Percentiles rank a stretch among this genome's conserved stretches.
Conservation (phyloP, 2,797 vertebrate genomes). For the Poeciliopsis presidionis region DNA sequence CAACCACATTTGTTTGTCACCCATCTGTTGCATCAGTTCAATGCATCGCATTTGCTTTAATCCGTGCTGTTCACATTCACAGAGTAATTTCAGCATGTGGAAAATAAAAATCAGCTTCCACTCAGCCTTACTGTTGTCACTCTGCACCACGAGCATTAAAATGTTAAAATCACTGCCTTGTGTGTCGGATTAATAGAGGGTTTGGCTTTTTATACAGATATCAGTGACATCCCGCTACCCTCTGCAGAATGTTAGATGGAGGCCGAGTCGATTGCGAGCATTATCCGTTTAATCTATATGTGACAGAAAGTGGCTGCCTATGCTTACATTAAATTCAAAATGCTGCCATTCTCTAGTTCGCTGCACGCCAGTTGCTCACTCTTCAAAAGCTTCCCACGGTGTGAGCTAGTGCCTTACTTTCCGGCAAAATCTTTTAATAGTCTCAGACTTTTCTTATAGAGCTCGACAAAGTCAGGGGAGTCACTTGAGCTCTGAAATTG, state of each 20-base stretch:
- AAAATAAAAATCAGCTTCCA: constrained; percentile 15
- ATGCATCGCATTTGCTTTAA: constrained; percentile 57
- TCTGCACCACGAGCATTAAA: neutral
- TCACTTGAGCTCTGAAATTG: constrained; percentile 40
- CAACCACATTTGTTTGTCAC: constrained; percentile 44
- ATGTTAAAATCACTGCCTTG: constrained; percentile 7
- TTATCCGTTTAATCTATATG: constrained; percentile 50
- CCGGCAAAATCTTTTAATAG: constrained; percentile 41
- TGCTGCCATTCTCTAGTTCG: constrained; percentile 47
- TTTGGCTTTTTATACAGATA: constrained; percentile 37
- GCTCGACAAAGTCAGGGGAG: constrained; percentile 57
- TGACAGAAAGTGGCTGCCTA: constrained; percentile 37
- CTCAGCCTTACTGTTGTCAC: constrained; percentile 7
- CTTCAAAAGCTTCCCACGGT: constrained; percentile 20
- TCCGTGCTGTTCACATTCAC: constrained; percentile 40
- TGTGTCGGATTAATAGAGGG: constrained; percentile 42
- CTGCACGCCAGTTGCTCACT: constrained; percentile 46
- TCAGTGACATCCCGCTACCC: constrained; percentile 17
- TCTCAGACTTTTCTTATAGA: constrained; percentile 53
- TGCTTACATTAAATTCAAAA: constrained; percentile 60
- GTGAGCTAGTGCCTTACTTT: constrained; percentile 36
- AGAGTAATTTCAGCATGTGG: constrained; percentile 30
- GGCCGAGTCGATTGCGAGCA: constrained; percentile 33
- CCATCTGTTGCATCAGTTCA: constrained; percentile 51
- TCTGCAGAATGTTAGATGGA: constrained; percentile 28